These are phyloP conservation scores for Gonatopus flavifemur DNA, from an alignment of 1,140 invertebrate species.

Conservation along the genomic window DNA sequence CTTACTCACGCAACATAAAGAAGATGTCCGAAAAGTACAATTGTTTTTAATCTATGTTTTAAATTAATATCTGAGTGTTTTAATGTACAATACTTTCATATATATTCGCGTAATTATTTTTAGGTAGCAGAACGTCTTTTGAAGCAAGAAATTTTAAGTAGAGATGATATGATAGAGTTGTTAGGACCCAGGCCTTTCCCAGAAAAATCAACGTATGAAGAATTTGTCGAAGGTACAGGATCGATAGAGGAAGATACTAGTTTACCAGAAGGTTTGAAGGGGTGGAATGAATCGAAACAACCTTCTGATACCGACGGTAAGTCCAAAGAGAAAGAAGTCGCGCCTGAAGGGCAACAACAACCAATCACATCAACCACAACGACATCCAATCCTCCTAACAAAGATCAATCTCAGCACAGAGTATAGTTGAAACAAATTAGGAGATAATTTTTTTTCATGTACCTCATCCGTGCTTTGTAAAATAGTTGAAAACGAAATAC, in stretches of 20 bases:
- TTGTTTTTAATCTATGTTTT: conserved; percentile 1
- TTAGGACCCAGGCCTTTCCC: conserved; percentile 93
- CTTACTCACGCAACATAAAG: conserved; percentile 84
- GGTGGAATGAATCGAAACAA: conserved; percentile 83
- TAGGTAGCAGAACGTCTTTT: conserved; percentile 92
- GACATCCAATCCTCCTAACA: conserved; percentile 6
- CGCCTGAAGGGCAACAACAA: too few species aligned
- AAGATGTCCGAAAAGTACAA: conserved; percentile 81
- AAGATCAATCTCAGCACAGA: conserved; percentile 34
- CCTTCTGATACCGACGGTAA: conserved; percentile 5
- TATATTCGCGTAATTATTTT: too few species aligned
- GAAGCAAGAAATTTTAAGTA: conserved; percentile 92
- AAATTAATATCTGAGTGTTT: neutral
- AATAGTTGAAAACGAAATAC: conserved; percentile 45
- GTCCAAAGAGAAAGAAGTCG: neutral
- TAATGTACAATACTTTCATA: neutral
- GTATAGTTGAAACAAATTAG: conserved; percentile 39
- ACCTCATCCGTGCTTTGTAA: conserved; percentile 45
- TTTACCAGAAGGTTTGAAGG: conserved; percentile 92
- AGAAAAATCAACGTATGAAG: conserved; percentile 99
- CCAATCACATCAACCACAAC: conserved; percentile 1
- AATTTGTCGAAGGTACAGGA: conserved; percentile 98
- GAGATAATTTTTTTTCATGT: conserved; percentile 28
- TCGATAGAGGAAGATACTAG: conserved; percentile 95
- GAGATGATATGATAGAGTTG: conserved; percentile 98